Base-by-base conservation (phyloP, 2,888 invertebrate genomes). In the Nasonovia ribisnigri region DNA sequence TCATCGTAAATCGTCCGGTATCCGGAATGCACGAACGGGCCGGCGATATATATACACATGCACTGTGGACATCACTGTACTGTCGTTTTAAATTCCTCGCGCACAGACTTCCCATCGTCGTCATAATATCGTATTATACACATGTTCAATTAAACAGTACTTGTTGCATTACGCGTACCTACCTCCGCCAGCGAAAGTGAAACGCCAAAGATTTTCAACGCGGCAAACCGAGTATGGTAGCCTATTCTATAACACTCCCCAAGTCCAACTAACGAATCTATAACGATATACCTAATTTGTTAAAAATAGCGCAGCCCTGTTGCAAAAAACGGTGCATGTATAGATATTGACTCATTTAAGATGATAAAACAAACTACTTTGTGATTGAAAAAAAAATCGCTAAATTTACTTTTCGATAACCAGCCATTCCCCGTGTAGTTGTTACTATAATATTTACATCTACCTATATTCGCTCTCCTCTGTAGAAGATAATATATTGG, bases 1-100 rank as follows among this genome's bases (percentile, higher is more conserved):
- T 88, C 88, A 51, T 51, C 88, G 36, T 88, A 54, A 88, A 88
- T 51, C 88, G 88, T 88, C 36, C 88, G 51, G 88, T 46, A 86
- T 43, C n/a, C n/a, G 51, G 36, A 88, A 51, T 51, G 51, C 36
- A 24, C 51, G 10, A 8, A 24, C 88, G 51, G 24, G 20, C n/a
- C 11, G 24, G 24, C 88, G 36, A 20, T 77, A 42, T 77, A 77
- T 20, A 20, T 8, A 20, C 26, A 26, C 26, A 57, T 26, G 36
- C 36, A 6, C 36, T 36, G 77, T 77, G 10, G 6, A 24, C 54
- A 20, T 77, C 77, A 77, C 36, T 77, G 20, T 77, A 36, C 20
- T 54, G 46, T 86, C 43, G 86, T 46, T 88, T 36, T 88, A 48
- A 54, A 88, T 88, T 88, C 42, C 51, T 51, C 88, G 87, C 20